phyloP scores from a whole-genome alignment of 2,113 vertebrate genomes.

The Romanogobio albipinnatus region DNA sequence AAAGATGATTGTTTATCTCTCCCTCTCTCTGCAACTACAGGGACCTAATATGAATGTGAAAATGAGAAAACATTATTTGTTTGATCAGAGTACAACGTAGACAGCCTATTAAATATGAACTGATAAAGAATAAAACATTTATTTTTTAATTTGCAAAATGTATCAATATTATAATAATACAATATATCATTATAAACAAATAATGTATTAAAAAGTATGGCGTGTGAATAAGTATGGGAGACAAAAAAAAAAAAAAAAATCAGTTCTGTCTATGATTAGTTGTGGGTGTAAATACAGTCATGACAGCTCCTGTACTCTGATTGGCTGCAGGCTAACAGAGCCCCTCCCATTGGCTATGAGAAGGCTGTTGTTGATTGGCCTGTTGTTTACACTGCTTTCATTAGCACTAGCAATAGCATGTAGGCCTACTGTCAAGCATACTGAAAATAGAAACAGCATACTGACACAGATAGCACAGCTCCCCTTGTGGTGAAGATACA shows the following conservation, averaged over 20 bases:
- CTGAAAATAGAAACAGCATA: constrained; percentile 2
- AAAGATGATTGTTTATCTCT: background rate
- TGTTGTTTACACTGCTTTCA: constrained; percentile 25
- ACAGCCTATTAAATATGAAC: too few species aligned
- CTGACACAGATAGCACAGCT: constrained; percentile 14
- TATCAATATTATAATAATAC: too few species aligned
- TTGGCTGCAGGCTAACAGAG: constrained; percentile 17
- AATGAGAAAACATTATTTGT: background rate
- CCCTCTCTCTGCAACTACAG: background rate
- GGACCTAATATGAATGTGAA: background rate
- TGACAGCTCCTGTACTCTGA: constrained; percentile 27
- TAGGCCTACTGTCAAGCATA: background rate
- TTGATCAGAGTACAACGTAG: background rate
- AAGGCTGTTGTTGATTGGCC: constrained; percentile 19
- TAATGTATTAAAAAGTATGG: too few species aligned
- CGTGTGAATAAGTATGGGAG: background rate
- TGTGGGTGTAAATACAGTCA: background rate
- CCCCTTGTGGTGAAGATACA: constrained; percentile 37
- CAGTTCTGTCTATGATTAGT: background rate
- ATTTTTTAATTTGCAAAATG: too few species aligned
- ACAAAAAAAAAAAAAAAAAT: background rate
- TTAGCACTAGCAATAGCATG: constrained; percentile 33
- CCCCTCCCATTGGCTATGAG: background rate
- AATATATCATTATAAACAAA: too few species aligned
- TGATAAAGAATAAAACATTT: too few species aligned